phyloP scores from a whole-genome alignment of 2,888 invertebrate species.

The Hermaeophaga mercurialis region DNA sequence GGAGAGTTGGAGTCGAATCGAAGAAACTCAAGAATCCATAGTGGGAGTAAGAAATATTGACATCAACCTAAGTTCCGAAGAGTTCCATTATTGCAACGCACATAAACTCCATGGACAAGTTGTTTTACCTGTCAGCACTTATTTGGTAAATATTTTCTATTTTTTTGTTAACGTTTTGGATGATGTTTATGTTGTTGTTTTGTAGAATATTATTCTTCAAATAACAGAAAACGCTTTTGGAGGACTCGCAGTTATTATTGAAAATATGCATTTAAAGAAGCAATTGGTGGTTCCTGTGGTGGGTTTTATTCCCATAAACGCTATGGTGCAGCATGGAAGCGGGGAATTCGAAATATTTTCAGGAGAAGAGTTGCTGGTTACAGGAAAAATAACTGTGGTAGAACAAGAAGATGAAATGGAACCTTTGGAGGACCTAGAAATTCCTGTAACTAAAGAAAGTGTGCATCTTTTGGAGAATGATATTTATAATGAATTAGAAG shows the following conservation, averaged over 20 bases:
- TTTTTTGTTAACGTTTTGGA: too few species aligned
- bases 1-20: constrained; percentile 69
- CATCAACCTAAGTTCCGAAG: constrained; percentile 60
- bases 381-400: constrained; percentile 69
- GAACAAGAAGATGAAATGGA: constrained; percentile 62
- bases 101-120: constrained; percentile 52
- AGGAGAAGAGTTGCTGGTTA: constrained; percentile 70
- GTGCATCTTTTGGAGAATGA: constrained; percentile 66
- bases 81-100: constrained; percentile 51
- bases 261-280: constrained; percentile 53
- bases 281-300: constrained; percentile 49
- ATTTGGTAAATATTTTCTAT: constrained; percentile 48
- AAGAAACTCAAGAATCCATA: constrained; percentile 50
- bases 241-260: constrained; percentile 50
- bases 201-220: constrained; percentile 45
- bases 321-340: constrained; percentile 55
- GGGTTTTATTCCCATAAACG: constrained; percentile 54
- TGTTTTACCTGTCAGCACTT: constrained; percentile 49
- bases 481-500: constrained; percentile 71
- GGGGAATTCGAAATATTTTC: constrained; percentile 55
- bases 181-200: too few species aligned
- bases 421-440: constrained; percentile 58
- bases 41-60: constrained; percentile 51
- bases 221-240: constrained; percentile 44
- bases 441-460: constrained; percentile 56